phyloP scores from a whole-genome alignment of 1,140 invertebrate species.

The Hycleus phaleratus region DNA sequence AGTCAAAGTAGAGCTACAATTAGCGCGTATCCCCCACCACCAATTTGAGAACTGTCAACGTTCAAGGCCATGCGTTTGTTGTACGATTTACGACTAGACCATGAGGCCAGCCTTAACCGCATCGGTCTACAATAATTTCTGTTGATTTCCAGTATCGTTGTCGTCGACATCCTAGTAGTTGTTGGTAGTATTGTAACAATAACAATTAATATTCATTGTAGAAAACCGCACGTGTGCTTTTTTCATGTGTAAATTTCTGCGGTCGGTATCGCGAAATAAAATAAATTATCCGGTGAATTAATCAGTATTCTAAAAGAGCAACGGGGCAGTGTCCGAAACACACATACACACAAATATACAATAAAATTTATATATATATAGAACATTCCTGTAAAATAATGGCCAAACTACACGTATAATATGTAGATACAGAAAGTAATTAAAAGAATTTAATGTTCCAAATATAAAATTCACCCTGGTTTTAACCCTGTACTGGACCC shows the following conservation, averaged over 20 bases:
- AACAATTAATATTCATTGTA: constrained; percentile 27
- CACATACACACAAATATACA: neutral
- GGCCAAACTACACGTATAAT: constrained; percentile 37
- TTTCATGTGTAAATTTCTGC: constrained; percentile 28
- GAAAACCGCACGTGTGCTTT: constrained; percentile 23
- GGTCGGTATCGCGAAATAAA: constrained; percentile 26
- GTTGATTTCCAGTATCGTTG: too few species aligned
- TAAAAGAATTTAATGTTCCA: constrained; percentile 38
- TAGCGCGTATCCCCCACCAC: too few species aligned
- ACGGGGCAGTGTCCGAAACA: constrained; percentile 7
- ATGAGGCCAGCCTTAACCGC: too few species aligned
- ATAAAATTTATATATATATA: constrained; percentile 1
- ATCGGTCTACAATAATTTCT: too few species aligned
- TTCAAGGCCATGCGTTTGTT: too few species aligned
- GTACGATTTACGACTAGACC: too few species aligned
- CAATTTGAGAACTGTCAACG: too few species aligned
- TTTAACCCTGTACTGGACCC: neutral
- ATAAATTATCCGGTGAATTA: constrained; percentile 33
- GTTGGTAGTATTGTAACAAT: too few species aligned
- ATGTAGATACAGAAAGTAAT: constrained; percentile 38
- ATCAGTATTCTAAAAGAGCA: constrained; percentile 32
- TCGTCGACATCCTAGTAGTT: too few species aligned
- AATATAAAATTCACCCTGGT: constrained; percentile 33
- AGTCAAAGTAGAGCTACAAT: too few species aligned
- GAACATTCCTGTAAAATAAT: constrained; percentile 35